Conservation (phyloP, 1,140 invertebrate genomes). For the Hetaerina americana region DNA sequence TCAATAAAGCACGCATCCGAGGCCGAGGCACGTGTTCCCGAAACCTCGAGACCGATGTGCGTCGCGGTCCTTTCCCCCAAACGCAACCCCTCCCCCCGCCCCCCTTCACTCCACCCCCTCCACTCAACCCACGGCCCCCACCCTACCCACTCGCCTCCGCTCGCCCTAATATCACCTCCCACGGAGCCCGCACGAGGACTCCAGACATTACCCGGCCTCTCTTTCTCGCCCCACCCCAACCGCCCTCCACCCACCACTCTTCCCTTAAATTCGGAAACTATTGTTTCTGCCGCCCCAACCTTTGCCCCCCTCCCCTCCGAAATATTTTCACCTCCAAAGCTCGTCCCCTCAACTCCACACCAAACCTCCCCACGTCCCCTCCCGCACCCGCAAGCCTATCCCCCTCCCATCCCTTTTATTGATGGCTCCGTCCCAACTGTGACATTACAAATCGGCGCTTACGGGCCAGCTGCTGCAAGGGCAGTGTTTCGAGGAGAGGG, state of each 20-base stretch:
- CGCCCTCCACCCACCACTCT: neutral
- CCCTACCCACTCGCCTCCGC: neutral
- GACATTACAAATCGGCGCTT: constrained; percentile 7
- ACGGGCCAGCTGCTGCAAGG: constrained; percentile 3
- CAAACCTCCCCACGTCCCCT: neutral
- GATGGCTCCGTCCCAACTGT: constrained; percentile 5
- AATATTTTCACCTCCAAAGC: neutral
- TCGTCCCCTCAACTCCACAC: neutral
- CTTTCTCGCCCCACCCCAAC: neutral
- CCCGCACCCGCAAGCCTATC: neutral
- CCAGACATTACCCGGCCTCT: neutral
- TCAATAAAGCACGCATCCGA: no score
- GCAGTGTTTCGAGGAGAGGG: no score
- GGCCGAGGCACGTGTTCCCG: no score
- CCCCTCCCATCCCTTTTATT: neutral
- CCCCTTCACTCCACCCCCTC: no score
- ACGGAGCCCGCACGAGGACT: neutral
- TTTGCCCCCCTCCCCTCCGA: neutral
- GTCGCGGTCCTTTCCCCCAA: no score
- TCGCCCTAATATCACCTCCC: no score
- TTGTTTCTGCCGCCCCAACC: no score
- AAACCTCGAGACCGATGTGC: no score
- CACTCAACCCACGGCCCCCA: neutral
- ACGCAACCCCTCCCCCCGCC: no score
- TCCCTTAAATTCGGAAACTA: neutral